Evolutionary conservation across 2,113 vertebrate genomes (phyloP).

Genomic region (Sterna hirundo): DNA sequence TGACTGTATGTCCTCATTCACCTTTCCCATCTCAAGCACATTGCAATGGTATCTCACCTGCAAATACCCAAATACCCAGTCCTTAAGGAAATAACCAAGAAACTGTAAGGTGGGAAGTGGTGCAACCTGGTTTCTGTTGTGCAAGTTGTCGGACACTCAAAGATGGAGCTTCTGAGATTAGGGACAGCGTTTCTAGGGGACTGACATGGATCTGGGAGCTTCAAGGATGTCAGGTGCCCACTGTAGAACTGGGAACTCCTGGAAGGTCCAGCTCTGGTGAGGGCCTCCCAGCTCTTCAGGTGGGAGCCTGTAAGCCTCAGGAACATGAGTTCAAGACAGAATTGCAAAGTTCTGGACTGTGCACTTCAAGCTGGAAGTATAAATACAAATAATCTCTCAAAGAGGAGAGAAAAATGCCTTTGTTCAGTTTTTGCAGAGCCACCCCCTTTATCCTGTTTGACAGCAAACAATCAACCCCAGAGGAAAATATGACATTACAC

Average conservation of each 20-base stretch:
- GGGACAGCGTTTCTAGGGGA: background rate
- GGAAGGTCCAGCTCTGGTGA: background rate
- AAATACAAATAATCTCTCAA: background rate
- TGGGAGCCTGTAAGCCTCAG: background rate
- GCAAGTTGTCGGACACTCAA: background rate
- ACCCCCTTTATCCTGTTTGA: background rate
- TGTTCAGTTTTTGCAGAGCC: background rate
- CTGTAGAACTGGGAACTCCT: background rate
- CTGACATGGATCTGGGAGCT: background rate
- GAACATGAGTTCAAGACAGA: background rate
- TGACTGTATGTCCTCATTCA: background rate
- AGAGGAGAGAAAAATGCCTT: background rate
- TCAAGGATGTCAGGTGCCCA: background rate
- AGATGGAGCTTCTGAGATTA: background rate
- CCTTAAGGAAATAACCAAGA: background rate
- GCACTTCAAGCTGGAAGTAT: background rate
- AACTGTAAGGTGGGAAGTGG: background rate
- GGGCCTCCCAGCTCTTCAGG: background rate
- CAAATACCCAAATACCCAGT: background rate
- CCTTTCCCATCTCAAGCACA: background rate
- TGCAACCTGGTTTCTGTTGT: background rate
- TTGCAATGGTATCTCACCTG: background rate
- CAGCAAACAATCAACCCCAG: background rate
- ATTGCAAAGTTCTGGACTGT: background rate
- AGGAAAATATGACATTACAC: background rate